phyloP scores from a whole-genome alignment of 2,113 vertebrate genomes.

The Chaetodon trifascialis region DNA sequence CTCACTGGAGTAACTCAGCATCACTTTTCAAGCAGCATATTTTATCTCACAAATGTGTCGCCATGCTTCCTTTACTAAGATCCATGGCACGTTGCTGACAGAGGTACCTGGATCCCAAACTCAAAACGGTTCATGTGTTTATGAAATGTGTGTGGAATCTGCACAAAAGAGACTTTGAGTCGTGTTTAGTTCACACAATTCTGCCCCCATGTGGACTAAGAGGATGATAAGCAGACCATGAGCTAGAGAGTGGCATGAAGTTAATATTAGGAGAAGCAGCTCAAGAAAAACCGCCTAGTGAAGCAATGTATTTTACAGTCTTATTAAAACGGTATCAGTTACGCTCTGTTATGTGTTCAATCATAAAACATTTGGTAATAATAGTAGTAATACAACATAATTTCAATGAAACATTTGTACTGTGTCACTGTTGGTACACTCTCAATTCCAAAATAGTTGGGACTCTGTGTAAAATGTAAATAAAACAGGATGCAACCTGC shows the following conservation, averaged over 20 bases:
- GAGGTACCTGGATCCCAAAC: constrained; percentile 29
- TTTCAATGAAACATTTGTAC: background rate
- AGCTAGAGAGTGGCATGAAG: background rate
- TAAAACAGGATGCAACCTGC: too few species aligned
- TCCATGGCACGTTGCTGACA: constrained; percentile 45
- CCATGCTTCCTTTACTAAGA: constrained; percentile 52
- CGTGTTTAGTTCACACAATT: constrained; percentile 64
- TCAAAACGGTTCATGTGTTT: constrained; percentile 37
- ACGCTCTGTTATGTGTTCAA: background rate
- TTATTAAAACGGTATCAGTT: background rate
- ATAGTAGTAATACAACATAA: background rate
- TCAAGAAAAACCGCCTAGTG: background rate
- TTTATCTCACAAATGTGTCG: constrained; percentile 69
- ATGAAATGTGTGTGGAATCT: constrained; percentile 34
- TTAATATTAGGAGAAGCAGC: constrained; percentile 21
- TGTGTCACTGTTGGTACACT: too few species aligned
- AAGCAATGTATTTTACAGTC: background rate
- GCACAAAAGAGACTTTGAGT: constrained; percentile 25
- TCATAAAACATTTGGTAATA: constrained; percentile 5
- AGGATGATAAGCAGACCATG: constrained; percentile 23
- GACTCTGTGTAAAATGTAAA: too few species aligned
- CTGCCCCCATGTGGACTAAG: constrained; percentile 75
- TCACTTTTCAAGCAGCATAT: constrained; percentile 58
- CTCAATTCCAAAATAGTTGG: too few species aligned
- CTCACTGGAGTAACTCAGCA: constrained; percentile 63